Conservation (phyloP, 1,140 invertebrate species). For the Cydia amplana region DNA sequence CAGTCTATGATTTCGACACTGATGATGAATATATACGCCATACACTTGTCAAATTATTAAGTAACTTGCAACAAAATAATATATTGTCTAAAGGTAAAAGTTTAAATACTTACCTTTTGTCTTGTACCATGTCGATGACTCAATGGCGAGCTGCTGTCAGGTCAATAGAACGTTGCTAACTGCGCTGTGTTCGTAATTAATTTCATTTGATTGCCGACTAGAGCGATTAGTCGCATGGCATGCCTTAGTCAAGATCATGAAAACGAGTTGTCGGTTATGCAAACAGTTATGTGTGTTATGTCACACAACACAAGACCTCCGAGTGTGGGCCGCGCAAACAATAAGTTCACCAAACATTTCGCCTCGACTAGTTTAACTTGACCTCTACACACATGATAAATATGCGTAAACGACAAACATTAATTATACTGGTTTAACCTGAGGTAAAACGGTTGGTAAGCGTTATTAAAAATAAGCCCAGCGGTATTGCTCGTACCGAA, state of each 20-base stretch:
- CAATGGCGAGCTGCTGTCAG: background rate
- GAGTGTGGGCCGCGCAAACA: background rate
- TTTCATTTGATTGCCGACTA: background rate
- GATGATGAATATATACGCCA: background rate
- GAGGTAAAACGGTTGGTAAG: background rate
- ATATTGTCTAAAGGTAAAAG: background rate
- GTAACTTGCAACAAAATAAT: background rate
- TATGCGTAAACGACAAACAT: background rate
- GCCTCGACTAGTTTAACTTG: background rate
- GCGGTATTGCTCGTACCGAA: slow-evolving; percentile 12
- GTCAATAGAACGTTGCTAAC: background rate
- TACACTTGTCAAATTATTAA: background rate
- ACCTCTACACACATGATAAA: background rate
- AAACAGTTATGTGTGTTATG: slow-evolving; percentile 29
- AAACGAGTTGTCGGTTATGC: slow-evolving; percentile 28
- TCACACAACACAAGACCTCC: slow-evolving; percentile 14
- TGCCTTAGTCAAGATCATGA: slow-evolving; percentile 24
- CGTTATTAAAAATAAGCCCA: background rate
- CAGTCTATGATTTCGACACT: background rate
- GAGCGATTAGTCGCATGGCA: background rate
- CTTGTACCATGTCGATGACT: background rate
- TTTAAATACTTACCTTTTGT: slow-evolving; percentile 4
- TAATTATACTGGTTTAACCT: background rate
- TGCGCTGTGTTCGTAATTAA: background rate
- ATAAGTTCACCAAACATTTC: background rate